These are phyloP conservation scores for Temnothorax longispinosus DNA, from an alignment of 1,140 invertebrate species.

Conservation along the genomic window DNA sequence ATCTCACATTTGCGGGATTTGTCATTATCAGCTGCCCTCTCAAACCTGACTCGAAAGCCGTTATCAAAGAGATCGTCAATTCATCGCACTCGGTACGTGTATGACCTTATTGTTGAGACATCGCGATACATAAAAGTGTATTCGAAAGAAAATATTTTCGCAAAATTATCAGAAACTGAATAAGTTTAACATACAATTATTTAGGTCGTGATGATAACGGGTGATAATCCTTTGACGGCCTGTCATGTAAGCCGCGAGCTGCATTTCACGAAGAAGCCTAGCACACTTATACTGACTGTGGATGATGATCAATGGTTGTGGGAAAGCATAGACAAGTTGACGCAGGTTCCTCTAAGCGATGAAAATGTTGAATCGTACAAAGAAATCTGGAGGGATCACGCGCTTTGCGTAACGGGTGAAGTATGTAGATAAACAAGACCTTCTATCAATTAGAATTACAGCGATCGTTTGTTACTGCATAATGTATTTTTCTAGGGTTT, in stretches of 20 bases:
- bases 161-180: not conserved
- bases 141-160: not conserved
- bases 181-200: conserved; percentile 32
- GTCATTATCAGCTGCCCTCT: conserved; percentile 99
- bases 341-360: conserved; percentile 87
- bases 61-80: conserved; percentile 96
- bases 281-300: conserved; percentile 91
- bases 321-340: conserved; percentile 93
- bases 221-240: conserved; percentile 99
- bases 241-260: conserved; percentile 99
- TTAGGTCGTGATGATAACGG: conserved; percentile 99
- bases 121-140: not conserved
- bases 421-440: conserved; percentile 74
- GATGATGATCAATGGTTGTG: conserved; percentile 89
- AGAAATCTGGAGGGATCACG: conserved; percentile 90
- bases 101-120: not conserved
- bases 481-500: conserved; percentile 87
- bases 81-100: conserved; percentile 93
- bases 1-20: conserved; percentile 98
- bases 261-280: conserved; percentile 92
- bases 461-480: not conserved
- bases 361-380: conserved; percentile 83
- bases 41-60: conserved; percentile 97
- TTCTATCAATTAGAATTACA: not conserved
- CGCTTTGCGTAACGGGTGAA: conserved; percentile 98